Evolutionary conservation across 2,113 vertebrate genomes (phyloP), one percentile per base, ranked within the genome.

Genomic region (Mellivora capensis): DNA sequence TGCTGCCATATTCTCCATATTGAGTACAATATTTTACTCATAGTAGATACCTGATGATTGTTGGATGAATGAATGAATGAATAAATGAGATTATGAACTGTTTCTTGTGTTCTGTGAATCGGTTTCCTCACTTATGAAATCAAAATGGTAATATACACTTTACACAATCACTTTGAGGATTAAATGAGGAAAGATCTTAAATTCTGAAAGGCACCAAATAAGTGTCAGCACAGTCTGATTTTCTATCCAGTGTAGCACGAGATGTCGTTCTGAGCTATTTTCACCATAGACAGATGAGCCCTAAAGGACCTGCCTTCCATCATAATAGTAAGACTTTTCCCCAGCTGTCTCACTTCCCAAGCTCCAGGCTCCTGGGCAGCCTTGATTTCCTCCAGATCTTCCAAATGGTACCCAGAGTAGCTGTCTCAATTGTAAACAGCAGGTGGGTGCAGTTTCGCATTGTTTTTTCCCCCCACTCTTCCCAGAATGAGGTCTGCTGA

Each of bases 261-360:
- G 34, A 83, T 20, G 7, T 77, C 29, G 47, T 95, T 94, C 61
- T 93, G 54, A 95, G 39, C 44, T 81, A 86, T 97, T 93, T 95
- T 96, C 25, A n/a, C 37, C 17, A 59, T 20, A 64, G 91, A 90
- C 47, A 64, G 47, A 96, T 80, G 82, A 91, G 87, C 61, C 87
- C 62, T 92, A 27, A 90, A 96, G 59, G 59, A 85, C 59, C 39
- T 91, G 93, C 39, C 25, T 96, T 79, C 44, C 20, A 31, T 91
- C 54, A 13, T 20, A 47, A 84, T 82, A 96, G 87, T 76, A 54
- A 44, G 67, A 95, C 71, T 7, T 7, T 80, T n/a, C 61, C 42
- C 54, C 82, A 98, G 98, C 89, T 97, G 29, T 82, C 97, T 97
- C 98, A 94, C 91, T 98, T 95, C 77, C 96, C 84, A 97, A 97